Percentiles rank a stretch among this genome's conserved stretches.
Conservation (phyloP, 2,888 invertebrate genomes). For the Punctoribates punctum region DNA sequence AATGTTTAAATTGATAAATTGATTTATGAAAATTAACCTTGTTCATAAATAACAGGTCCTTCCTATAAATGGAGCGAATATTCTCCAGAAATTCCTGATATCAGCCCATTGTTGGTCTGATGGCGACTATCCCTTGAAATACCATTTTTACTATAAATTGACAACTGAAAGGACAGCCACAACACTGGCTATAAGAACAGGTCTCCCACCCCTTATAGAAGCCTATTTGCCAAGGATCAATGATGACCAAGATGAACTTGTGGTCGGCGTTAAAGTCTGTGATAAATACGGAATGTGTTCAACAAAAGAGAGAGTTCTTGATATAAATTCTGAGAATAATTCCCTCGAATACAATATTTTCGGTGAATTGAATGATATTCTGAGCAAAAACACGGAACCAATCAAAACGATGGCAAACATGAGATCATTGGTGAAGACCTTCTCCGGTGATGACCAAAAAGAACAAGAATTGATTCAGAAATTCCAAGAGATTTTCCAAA, state of each 20-base stretch:
- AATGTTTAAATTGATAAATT: too few relatives aligned
- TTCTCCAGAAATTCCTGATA: background rate
- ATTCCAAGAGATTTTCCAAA: background rate
- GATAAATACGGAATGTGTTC: background rate
- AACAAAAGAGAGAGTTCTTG: background rate
- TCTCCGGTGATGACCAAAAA: background rate
- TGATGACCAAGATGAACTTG: background rate
- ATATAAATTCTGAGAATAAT: background rate
- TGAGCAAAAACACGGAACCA: background rate
- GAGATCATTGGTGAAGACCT: background rate
- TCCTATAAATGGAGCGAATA: too few relatives aligned
- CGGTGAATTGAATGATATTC: background rate
- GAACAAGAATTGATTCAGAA: background rate
- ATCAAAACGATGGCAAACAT: background rate
- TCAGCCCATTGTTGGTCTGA: background rate
- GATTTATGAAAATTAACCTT: too few relatives aligned
- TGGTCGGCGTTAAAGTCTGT: background rate
- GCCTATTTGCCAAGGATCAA: background rate
- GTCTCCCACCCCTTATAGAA: background rate
- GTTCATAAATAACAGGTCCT: too few relatives aligned
- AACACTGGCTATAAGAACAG: background rate
- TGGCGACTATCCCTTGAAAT: background rate
- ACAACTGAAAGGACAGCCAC: background rate
- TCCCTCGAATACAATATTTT: background rate
- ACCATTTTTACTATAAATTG: background rate